Evolutionary conservation across 1,140 invertebrate genomes (phyloP), one percentile per base, ranked within the genome.

Genomic region (Luehdorfia chinensis): DNA sequence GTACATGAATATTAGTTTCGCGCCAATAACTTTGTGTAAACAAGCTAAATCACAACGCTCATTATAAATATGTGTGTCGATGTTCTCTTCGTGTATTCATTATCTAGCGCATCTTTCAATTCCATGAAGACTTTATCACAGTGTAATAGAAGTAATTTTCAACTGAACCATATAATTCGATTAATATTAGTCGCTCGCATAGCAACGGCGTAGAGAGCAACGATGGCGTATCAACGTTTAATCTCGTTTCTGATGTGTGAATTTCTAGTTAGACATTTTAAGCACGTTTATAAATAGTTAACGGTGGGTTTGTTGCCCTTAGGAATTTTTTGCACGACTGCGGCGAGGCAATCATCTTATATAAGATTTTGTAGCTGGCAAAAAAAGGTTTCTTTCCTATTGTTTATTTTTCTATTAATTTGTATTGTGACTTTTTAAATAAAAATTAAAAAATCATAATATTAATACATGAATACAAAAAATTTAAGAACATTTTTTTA

Each of bases 301-400:
- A 9, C 19, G 37, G 37, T 34, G 25, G 15, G 46, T 37, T 27
- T 36, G 11, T 47, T 37, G 46, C 36, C 46, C 33, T 47, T n/a
- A 18, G 16, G 11, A 18, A 11, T 16, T 34, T 19, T n/a, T n/a
- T n/a, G n/a, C n/a, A n/a, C n/a, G n/a, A n/a, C n/a, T n/a, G n/a
- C n/a, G n/a, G n/a, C n/a, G n/a, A n/a, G n/a, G n/a, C n/a, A n/a
- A n/a, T n/a, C n/a, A n/a, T n/a, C n/a, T n/a, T n/a, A n/a, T n/a
- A n/a, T n/a, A n/a, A n/a, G n/a, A n/a, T n/a, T n/a, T n/a, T n/a
- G n/a, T n/a, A n/a, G n/a, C n/a, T n/a, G n/a, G n/a, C n/a, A n/a
- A n/a, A n/a, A n/a, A n/a, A n/a, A n/a, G n/a, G n/a, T n/a, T n/a
- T n/a, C n/a, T n/a, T n/a, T n/a, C n/a, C n/a, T n/a, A n/a, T n/a